Evolutionary conservation across 2,797 vertebrate genomes (phyloP).

Genomic region (Hemitrygon akajei): DNA sequence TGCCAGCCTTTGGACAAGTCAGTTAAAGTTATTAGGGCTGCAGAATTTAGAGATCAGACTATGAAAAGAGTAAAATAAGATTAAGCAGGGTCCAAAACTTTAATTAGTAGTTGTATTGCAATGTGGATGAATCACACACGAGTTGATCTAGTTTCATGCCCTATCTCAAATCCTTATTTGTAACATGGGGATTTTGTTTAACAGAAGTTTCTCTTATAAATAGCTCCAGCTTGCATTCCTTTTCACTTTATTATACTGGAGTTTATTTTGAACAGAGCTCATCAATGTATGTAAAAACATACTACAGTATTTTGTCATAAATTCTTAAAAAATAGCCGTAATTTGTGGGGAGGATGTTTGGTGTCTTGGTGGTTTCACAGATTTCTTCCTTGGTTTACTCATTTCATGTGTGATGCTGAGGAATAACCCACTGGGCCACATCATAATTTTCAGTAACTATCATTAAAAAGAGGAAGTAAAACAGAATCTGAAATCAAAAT

Average conservation of each 20-base stretch:
- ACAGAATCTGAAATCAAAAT: background rate
- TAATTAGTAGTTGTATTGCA: background rate
- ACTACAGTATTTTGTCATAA: background rate
- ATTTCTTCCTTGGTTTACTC: background rate
- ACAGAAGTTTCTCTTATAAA: background rate
- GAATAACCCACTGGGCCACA: background rate
- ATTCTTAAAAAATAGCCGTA: background rate
- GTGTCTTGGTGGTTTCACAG: background rate
- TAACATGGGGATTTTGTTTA: background rate
- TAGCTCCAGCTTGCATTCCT: background rate
- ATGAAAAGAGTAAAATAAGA: background rate
- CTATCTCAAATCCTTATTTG: background rate
- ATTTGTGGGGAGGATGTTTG: background rate
- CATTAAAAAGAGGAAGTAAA: background rate
- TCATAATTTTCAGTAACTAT: background rate
- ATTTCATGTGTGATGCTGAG: background rate
- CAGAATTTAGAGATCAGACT: background rate
- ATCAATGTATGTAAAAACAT: background rate
- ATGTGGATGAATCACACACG: background rate
- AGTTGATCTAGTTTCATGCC: background rate
- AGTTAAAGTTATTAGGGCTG: background rate
- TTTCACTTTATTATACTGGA: background rate
- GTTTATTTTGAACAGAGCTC: background rate
- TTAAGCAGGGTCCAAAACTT: background rate
- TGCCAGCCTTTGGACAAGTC: background rate